phyloP scores from a whole-genome alignment of 2,113 vertebrate genomes.

The Odontophorus gujanensis region DNA sequence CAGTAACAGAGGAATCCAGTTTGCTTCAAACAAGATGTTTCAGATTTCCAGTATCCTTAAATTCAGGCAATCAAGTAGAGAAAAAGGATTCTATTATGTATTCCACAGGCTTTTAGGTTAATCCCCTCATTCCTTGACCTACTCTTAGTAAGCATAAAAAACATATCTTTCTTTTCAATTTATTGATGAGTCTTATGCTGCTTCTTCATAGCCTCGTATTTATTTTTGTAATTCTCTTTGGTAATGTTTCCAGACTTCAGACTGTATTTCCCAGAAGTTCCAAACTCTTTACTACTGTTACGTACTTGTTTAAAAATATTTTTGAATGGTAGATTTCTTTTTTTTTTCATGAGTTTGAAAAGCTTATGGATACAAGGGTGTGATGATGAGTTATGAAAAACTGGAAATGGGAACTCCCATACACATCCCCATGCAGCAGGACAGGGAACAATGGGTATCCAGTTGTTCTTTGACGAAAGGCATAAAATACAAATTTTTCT shows the following conservation, averaged over 20 bases:
- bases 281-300: neutral
- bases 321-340: neutral
- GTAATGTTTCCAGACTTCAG: neutral
- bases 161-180: neutral
- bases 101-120: neutral
- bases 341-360: neutral
- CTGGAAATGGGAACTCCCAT: neutral
- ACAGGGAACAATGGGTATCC: neutral
- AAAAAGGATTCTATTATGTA: neutral
- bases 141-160: neutral
- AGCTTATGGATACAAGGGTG: neutral
- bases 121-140: neutral
- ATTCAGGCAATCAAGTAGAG: neutral
- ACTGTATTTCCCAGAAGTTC: neutral
- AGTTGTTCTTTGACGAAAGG: neutral
- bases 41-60: neutral
- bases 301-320: neutral
- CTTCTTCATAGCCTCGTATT: neutral
- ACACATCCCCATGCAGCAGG: neutral
- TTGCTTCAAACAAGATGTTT: neutral
- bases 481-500: neutral
- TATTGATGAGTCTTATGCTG: neutral
- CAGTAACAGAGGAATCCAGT: neutral
- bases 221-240: neutral
- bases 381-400: neutral